Conservation (phyloP, 2,113 vertebrate species). For the Brienomyrus brachyistius region DNA sequence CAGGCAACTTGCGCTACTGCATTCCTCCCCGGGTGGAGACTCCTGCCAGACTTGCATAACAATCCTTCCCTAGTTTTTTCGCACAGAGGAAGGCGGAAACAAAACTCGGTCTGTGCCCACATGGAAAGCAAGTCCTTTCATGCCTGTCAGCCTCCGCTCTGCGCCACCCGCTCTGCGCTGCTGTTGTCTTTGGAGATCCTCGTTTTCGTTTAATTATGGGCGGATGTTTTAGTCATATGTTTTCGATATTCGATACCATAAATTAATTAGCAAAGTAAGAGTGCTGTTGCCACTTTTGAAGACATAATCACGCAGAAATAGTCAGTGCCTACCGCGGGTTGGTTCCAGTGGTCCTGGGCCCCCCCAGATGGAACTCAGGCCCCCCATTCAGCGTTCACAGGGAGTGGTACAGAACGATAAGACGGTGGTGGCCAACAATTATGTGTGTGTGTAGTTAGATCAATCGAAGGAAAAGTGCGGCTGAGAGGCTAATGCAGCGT, state of each 20-base stretch:
- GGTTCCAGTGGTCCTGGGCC: background rate
- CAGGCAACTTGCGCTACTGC: constrained; percentile 25
- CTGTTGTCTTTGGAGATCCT: background rate
- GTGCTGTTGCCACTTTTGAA: background rate
- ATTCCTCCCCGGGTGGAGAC: constrained; percentile 40
- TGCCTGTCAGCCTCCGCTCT: background rate
- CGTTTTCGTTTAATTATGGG: background rate
- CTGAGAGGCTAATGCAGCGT: too few species aligned
- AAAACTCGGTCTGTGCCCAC: constrained; percentile 39
- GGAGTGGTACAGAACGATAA: too few species aligned
- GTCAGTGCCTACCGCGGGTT: background rate
- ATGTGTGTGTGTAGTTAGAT: too few species aligned
- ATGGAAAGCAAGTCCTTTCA: background rate
- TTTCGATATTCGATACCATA: background rate
- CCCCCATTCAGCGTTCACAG: too few species aligned
- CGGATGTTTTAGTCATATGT: background rate
- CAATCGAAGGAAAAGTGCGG: too few species aligned
- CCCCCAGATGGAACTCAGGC: too few species aligned
- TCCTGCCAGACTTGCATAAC: constrained; percentile 57
- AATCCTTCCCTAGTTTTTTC: constrained; percentile 26
- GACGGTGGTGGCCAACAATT: too few species aligned
- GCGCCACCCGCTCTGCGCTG: background rate
- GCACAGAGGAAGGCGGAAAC: constrained; percentile 25
- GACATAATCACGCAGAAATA: background rate
- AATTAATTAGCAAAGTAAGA: background rate